Percentiles rank a stretch among this genome's conserved stretches.
Conservation (phyloP, 2,113 vertebrate genomes). For the Eonycteris spelaea region DNA sequence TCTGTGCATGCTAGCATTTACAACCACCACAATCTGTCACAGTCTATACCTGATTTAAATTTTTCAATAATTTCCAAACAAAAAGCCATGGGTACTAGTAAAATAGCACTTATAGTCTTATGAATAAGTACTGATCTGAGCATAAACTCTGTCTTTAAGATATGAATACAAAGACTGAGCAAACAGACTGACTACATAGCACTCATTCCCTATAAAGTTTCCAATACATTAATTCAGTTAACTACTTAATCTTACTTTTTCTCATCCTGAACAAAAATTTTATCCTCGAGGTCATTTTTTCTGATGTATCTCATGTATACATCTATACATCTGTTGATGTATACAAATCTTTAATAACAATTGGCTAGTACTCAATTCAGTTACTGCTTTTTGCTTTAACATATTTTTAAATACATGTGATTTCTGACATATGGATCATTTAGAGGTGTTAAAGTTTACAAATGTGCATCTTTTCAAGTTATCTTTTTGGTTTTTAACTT, state of each 20-base stretch:
- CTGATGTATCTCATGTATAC: background rate
- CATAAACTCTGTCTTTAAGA: background rate
- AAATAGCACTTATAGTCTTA: background rate
- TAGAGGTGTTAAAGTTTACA: conserved; percentile 7
- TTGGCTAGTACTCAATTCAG: background rate
- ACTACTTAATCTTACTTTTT: background rate
- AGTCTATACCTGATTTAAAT: conserved; percentile 7
- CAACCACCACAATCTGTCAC: background rate
- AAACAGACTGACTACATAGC: background rate
- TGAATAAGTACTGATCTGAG: background rate
- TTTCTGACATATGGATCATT: conserved; percentile 17
- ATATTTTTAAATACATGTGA: background rate
- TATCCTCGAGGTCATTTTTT: background rate
- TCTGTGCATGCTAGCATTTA: conserved; percentile 15
- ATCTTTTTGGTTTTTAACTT: conserved; percentile 6
- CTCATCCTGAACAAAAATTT: conserved; percentile 27
- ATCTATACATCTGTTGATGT: background rate
- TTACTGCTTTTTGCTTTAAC: background rate
- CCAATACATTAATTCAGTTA: background rate
- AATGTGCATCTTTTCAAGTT: background rate
- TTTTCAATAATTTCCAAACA: conserved; percentile 10
- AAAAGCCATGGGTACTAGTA: background rate
- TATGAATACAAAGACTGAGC: background rate
- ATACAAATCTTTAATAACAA: background rate
- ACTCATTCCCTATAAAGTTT: background rate